Evolutionary conservation across 2,113 vertebrate species (phyloP).

Genomic region (Anolis carolinensis): DNA sequence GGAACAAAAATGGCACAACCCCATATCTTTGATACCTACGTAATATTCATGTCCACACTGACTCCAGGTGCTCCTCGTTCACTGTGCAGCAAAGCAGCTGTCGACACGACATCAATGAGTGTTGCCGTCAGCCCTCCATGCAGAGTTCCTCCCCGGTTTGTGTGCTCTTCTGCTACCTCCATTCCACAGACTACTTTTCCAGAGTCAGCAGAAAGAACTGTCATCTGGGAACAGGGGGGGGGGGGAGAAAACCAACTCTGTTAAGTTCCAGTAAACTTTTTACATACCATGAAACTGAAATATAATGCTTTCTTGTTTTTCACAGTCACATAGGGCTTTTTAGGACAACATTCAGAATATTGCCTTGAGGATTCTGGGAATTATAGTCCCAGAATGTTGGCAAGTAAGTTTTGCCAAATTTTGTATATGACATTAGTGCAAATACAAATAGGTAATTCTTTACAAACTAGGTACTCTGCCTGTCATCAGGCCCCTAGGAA

Average conservation of each 20-base stretch:
- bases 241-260: background rate
- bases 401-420: no score
- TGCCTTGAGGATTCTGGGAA: no score
- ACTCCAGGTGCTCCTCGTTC: conserved; percentile 87
- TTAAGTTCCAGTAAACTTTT: background rate
- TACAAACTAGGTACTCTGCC: no score
- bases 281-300: no score
- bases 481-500: no score
- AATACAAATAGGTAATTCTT: no score
- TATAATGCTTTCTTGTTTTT: no score
- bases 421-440: no score
- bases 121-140: conserved; percentile 94
- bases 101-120: conserved; percentile 88
- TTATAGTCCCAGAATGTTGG: no score
- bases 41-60: conserved; percentile 97
- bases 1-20: background rate
- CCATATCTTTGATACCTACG: conserved; percentile 73
- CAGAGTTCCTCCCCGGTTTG: conserved; percentile 85
- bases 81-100: conserved; percentile 82
- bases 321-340: no score
- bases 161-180: conserved; percentile 89
- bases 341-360: no score
- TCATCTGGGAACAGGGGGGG: conserved; percentile 72
- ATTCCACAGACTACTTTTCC: conserved; percentile 92
- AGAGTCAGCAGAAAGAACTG: conserved; percentile 83